Base-by-base conservation (phyloP, 2,888 invertebrate species). In the Lasioglossum lativentre region DNA sequence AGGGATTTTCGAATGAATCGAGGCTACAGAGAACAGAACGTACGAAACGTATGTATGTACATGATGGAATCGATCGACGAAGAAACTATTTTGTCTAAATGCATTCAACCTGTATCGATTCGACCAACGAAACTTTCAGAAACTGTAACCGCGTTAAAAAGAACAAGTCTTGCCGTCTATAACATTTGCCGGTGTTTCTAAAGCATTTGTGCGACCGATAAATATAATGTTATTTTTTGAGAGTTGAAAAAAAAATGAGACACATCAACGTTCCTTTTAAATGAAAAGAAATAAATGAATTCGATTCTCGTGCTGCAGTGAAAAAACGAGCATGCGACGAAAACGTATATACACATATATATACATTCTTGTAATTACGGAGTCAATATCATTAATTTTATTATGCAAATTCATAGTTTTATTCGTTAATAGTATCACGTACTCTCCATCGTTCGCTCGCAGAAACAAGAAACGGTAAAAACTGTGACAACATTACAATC, bases 351-450 rank as follows among this genome's bases (percentile, higher is more conserved):
- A 70, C 68, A 68, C 19, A 56, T 19, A 16, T 52, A 79, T n/a
- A 16, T 68, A 74, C 52, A 85, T 74, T 23, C 70, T 59, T 52
- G 38, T 27, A 71, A 76, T 80, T 70, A 19, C 73, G 73, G 80
- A 72, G 80, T 87, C 76, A 82, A 79, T 86, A 83, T 90, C 75
- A 79, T 59, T 89, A 85, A 79, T 90, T 90, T 91, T 91, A 91
- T 91, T 91, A 91, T 90, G 86, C 89, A 91, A 91, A 91, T 91
- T 88, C 88, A 90, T 90, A 88, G 84, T 88, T 90, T 91, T 84
- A 89, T 88, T 81, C 38, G 82, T 89, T 87, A 83, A 87, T 87
- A 82, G 68, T 88, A 82, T 82, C 81, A 88, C 71, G 81, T 86
- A 81, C 72, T 83, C 83, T 84, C 72, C 77, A 80, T 83, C 85